Percentiles rank a stretch among this genome's conserved stretches.
Conservation (phyloP, 1,140 invertebrate genomes). For the Ptiloglossa arizonensis region DNA sequence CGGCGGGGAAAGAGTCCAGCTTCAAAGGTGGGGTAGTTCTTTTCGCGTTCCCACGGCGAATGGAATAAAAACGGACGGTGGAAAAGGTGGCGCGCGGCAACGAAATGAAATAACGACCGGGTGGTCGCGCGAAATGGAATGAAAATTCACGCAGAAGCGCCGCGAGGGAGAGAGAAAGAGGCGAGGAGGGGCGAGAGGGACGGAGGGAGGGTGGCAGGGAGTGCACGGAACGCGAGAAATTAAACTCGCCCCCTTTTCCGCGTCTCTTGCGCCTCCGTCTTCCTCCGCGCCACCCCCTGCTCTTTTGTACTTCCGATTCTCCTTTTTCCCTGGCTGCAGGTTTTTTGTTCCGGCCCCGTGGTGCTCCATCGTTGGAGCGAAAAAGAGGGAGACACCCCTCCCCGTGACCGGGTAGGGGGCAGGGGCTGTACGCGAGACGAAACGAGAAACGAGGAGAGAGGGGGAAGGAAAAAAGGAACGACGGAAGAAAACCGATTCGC, state of each 20-base stretch:
- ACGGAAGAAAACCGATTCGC: constrained; percentile 34
- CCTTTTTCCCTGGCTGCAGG: constrained; percentile 31
- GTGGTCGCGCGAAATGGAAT: constrained; percentile 69
- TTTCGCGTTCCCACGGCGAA: constrained; percentile 15
- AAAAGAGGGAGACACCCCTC: too few relatives aligned
- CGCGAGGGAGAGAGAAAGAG: too few relatives aligned
- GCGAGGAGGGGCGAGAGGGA: too few relatives aligned
- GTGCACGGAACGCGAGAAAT: constrained; percentile 65
- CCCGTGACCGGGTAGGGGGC: too few relatives aligned
- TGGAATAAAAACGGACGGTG: constrained; percentile 17
- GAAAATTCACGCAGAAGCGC: constrained; percentile 61
- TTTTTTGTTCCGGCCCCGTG: constrained; percentile 11
- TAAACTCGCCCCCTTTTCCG: constrained; percentile 17
- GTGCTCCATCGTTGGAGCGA: background rate
- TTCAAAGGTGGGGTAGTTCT: background rate
- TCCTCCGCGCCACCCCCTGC: background rate
- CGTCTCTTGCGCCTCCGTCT: background rate
- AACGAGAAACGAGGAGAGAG: background rate
- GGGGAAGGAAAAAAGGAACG: background rate
- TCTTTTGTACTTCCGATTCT: constrained; percentile 25
- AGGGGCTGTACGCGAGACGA: background rate
- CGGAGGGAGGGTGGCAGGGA: too few relatives aligned
- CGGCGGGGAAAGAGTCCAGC: background rate
- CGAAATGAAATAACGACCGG: too few relatives aligned
- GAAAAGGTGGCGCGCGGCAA: background rate